Conservation (phyloP, 2,888 invertebrate species). For the Coelinius sp. region DNA sequence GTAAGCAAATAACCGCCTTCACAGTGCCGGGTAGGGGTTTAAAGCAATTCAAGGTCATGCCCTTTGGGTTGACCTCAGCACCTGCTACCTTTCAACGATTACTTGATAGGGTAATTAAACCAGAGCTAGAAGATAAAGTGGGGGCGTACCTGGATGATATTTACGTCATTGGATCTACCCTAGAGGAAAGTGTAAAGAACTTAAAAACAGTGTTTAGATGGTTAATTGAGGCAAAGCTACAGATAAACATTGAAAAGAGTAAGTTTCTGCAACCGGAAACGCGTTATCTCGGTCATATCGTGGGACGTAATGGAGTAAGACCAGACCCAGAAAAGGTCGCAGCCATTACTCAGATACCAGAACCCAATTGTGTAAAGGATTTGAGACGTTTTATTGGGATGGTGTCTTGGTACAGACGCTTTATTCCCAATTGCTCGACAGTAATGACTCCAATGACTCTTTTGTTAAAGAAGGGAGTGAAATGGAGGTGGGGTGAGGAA, state of each 20-base stretch:
- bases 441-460: too few species aligned
- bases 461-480: too few species aligned
- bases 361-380: slow-evolving; percentile 41
- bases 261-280: slow-evolving; percentile 48
- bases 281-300: slow-evolving; percentile 41
- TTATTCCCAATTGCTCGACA: too few species aligned
- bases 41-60: slow-evolving; percentile 56
- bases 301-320: slow-evolving; percentile 18
- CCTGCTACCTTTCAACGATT: too few species aligned
- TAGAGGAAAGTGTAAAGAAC: slow-evolving; percentile 31
- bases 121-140: too few species aligned
- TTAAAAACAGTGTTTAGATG: slow-evolving; percentile 26
- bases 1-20: slow-evolving; percentile 54
- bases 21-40: slow-evolving; percentile 53
- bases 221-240: background rate
- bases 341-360: background rate
- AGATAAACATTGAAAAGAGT: slow-evolving; percentile 47
- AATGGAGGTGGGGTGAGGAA: slow-evolving; percentile 31
- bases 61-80: slow-evolving; percentile 52
- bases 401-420: slow-evolving; percentile 48
- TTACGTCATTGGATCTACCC: too few species aligned
- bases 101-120: too few species aligned
- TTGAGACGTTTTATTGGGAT: slow-evolving; percentile 50
- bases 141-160: too few species aligned
- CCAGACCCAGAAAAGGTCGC: slow-evolving; percentile 38